Conservation (phyloP, 2,113 vertebrate genomes). For the Micronycteris hirsuta region DNA sequence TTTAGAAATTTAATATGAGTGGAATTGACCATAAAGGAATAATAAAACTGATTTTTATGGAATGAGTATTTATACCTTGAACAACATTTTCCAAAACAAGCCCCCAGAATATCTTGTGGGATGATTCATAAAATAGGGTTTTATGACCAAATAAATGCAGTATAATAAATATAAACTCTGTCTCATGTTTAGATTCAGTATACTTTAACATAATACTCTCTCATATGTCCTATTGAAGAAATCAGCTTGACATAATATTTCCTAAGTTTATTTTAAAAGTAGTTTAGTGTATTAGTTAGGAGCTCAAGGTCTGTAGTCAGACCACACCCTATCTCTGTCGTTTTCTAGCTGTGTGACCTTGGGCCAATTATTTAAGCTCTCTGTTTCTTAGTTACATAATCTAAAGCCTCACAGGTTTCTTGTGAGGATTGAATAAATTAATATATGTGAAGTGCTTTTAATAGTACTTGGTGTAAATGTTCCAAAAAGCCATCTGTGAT, state of each 20-base stretch:
- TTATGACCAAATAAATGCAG: not conserved
- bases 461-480: not conserved
- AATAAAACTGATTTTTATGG: not conserved
- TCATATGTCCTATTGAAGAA: not conserved
- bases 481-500: not conserved
- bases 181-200: not conserved
- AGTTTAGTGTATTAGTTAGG: not conserved
- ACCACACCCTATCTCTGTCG: not conserved
- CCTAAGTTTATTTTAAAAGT: not conserved
- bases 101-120: not conserved
- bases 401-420: not conserved
- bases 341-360: not conserved
- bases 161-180: not conserved
- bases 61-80: not conserved
- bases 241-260: not conserved
- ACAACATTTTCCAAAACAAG: not conserved
- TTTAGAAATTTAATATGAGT: not conserved
- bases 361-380: not conserved
- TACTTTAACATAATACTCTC: not conserved
- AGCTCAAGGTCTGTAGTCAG: not conserved
- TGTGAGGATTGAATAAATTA: not conserved
- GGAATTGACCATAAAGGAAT: not conserved
- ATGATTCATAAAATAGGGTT: not conserved
- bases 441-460: not conserved
- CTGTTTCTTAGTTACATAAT: not conserved